Percentiles rank a stretch among this genome's conserved stretches.
Conservation (phyloP, 1,140 invertebrate species). For the Heliothis virescens region DNA sequence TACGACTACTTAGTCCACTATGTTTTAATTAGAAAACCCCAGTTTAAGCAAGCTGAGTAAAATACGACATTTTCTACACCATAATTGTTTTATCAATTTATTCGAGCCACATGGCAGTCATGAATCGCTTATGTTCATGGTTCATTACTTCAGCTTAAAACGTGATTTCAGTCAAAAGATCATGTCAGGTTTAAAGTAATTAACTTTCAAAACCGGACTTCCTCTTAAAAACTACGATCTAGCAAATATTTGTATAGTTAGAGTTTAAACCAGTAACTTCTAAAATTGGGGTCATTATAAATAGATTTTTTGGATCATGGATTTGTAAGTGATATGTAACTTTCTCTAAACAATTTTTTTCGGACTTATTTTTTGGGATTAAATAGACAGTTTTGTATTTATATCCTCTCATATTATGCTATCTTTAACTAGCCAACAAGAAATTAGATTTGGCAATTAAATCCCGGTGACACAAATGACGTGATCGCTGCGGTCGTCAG, state of each 20-base stretch:
- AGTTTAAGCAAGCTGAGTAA: too few species aligned
- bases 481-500: constrained; percentile 54
- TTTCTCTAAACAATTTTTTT: not conserved
- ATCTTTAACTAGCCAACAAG: not conserved
- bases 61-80: too few species aligned
- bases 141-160: not conserved
- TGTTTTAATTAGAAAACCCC: too few species aligned
- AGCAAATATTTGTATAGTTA: not conserved
- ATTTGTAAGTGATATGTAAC: not conserved
- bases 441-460: constrained; percentile 43
- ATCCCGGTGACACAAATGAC: constrained; percentile 57
- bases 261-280: not conserved
- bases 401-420: not conserved
- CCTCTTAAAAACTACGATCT: not conserved
- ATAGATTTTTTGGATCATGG: too few species aligned
- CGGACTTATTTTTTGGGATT: too few species aligned
- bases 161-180: not conserved
- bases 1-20: not conserved
- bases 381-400: not conserved
- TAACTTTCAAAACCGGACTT: not conserved
- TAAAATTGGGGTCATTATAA: not conserved
- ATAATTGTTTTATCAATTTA: too few species aligned
- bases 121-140: not conserved
- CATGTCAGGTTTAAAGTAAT: constrained; percentile 3
- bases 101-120: not conserved